phyloP scores from a whole-genome alignment of 2,797 vertebrate genomes.

The Sebastiscus tertius region DNA sequence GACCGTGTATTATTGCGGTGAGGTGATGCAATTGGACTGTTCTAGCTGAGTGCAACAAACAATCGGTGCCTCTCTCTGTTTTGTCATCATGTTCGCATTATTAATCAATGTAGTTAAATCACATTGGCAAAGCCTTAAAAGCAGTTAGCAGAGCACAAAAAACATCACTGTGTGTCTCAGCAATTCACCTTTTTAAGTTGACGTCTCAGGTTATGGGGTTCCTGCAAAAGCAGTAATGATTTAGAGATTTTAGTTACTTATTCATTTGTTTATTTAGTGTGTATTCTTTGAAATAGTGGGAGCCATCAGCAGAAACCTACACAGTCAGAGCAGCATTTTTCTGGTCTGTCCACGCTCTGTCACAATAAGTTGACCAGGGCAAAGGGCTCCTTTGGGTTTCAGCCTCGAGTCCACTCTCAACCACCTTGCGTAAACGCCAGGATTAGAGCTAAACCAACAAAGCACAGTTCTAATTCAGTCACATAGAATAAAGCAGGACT shows the following conservation, averaged over 20 bases:
- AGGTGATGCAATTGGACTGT: neutral
- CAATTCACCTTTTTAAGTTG: neutral
- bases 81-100: neutral
- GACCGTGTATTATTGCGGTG: neutral
- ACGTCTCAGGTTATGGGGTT: neutral
- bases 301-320: neutral
- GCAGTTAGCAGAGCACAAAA: neutral
- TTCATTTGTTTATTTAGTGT: neutral
- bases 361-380: constrained; percentile 42
- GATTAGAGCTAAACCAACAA: constrained; percentile 60
- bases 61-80: neutral
- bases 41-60: neutral
- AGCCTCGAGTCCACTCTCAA: constrained; percentile 63
- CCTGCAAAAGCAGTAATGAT: neutral
- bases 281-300: neutral
- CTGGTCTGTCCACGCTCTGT: neutral
- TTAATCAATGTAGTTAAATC: neutral
- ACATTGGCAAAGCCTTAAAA: neutral
- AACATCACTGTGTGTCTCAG: neutral
- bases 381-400: constrained; percentile 46
- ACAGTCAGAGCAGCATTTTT: neutral
- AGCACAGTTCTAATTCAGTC: constrained; percentile 36
- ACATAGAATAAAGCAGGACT: constrained; percentile 34
- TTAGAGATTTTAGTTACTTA: neutral
- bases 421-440: constrained; percentile 59